Conservation (phyloP, 1,140 invertebrate genomes). For the Babylonia areolata region DNA sequence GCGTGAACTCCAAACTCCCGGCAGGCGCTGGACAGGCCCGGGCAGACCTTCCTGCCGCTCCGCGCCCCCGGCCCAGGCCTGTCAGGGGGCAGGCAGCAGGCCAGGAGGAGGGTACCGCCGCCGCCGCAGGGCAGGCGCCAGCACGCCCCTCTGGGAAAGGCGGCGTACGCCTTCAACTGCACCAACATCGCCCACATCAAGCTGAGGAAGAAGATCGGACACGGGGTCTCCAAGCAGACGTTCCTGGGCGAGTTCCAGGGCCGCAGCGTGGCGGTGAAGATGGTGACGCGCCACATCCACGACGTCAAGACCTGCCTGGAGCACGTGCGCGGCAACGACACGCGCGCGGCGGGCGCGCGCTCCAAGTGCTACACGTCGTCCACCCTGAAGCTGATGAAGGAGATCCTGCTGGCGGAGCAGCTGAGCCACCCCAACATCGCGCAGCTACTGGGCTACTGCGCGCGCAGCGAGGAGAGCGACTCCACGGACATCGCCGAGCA, state of each 20-base stretch:
- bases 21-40: background rate
- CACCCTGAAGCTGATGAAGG: constrained; percentile 74
- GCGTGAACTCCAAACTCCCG: background rate
- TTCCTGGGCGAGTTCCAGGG: constrained; percentile 62
- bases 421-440: constrained; percentile 67
- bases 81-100: background rate
- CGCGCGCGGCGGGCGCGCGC: background rate
- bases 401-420: constrained; percentile 71
- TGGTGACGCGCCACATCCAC: constrained; percentile 71
- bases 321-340: constrained; percentile 41
- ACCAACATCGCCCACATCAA: constrained; percentile 65
- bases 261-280: constrained; percentile 67
- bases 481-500: constrained; percentile 70
- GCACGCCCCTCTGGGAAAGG: background rate
- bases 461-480: constrained; percentile 70
- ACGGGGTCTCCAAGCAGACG: constrained; percentile 72
- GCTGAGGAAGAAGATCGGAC: constrained; percentile 67
- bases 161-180: constrained; percentile 63
- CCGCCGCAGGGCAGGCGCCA: background rate
- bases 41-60: background rate
- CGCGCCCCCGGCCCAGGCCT: background rate
- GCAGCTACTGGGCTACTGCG: constrained; percentile 70
- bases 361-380: constrained; percentile 64
- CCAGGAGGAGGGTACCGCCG: too few species aligned
- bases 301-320: constrained; percentile 68